Evolutionary conservation across 2,113 vertebrate genomes (phyloP).

Genomic region (Calidris pugnax): DNA sequence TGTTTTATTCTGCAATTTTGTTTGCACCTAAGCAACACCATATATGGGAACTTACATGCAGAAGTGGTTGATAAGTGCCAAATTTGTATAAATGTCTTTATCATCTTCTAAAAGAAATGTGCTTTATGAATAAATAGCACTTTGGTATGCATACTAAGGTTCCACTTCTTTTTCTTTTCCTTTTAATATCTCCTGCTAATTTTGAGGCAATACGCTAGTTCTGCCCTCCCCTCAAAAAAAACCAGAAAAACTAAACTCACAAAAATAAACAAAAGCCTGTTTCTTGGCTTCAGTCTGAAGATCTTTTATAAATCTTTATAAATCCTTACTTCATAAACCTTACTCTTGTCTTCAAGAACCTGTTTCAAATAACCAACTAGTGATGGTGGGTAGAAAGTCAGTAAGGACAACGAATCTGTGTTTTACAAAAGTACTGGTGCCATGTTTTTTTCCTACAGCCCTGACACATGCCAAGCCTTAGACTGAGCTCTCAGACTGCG

Average conservation of each 20-base stretch:
- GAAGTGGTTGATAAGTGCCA: background rate
- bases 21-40: background rate
- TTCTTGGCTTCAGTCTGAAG: background rate
- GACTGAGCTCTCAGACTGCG: background rate
- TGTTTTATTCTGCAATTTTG: background rate
- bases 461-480: background rate
- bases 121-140: background rate
- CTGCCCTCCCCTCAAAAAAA: too few species aligned
- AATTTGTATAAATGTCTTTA: background rate
- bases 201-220: background rate
- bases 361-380: background rate
- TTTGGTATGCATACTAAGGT: background rate
- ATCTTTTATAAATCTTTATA: background rate
- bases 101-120: background rate
- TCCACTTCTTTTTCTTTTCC: background rate
- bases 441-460: background rate
- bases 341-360: background rate
- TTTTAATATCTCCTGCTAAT: background rate
- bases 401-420: background rate
- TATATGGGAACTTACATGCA: background rate
- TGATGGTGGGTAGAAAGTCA: background rate
- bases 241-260: background rate
- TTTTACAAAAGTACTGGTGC: background rate
- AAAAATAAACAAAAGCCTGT: background rate
- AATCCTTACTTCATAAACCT: background rate